Evolutionary conservation across 2,888 invertebrate genomes (phyloP), one percentile per base, ranked within the genome.

Genomic region (Andrena chrysosceles): DNA sequence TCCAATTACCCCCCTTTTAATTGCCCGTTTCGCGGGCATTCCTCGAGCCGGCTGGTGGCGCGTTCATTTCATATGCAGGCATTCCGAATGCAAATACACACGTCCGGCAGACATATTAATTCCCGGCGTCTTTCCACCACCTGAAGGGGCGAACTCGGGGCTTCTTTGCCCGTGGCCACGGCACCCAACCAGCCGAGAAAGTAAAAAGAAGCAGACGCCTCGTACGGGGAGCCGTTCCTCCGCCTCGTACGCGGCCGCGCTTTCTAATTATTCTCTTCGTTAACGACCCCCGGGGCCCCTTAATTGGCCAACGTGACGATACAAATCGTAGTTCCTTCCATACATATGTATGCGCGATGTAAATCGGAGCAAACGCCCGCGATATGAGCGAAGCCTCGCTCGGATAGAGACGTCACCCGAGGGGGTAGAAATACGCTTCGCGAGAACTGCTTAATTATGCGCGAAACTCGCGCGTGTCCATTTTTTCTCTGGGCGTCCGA

Each of bases 221-320:
- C 33, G 62, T 29, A 49, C 72, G 62, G n/a, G 20, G 52, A 42
- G 59, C 33, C 70, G 70, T 67, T 31, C 60, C 68, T 10, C 56
- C 56, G 26, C 56, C 23, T 42, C 33, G 64, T 64, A 49, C 71
- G 60, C 62, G 42, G 69, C 69, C 72, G 77, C 77, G 78, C 81
- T 77, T 79, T 79, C 87, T 90, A 89, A 89, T 89, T 90, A 89
- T 90, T 89, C 85, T 84, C 80, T 81, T 87, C 90, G 90, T 89
- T 89, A 89, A 89, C 90, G 89, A 89, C 82, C 77, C 69, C 84
- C 23, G 20, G 56, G 85, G 85, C 71, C 66, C 74, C 83, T 87
- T 89, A 89, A 88, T 88, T 89, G 89, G 89, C 74, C 79, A 76
- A 88, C 81, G 85, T 83, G 83, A 89, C 85, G 89, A 85, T 88